Evolutionary conservation across 2,888 invertebrate genomes (phyloP).

Genomic region (Napeogenes inachia): DNA sequence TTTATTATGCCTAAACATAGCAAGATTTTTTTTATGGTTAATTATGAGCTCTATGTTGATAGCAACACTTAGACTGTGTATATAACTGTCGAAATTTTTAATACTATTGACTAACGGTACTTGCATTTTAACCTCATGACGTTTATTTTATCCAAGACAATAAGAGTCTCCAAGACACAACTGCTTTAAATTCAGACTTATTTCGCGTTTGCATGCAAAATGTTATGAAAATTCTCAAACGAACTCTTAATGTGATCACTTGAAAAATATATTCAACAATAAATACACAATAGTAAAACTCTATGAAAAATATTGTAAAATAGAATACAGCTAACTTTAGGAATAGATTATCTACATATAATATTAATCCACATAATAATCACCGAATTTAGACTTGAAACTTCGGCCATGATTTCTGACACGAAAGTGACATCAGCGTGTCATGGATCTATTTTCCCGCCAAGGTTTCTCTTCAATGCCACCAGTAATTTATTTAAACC

Average conservation of each 20-base stretch:
- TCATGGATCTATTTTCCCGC: slow-evolving; percentile 33
- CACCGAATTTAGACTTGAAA: neutral
- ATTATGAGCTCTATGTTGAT: too few relatives aligned
- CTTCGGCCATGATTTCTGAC: slow-evolving; percentile 38
- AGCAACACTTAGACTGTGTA: too few relatives aligned
- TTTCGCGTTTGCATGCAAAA: slow-evolving; percentile 10
- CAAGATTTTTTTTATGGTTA: too few relatives aligned
- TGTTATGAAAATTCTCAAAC: neutral
- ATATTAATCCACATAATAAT: too few relatives aligned
- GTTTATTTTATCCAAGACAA: neutral
- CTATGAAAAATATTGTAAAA: too few relatives aligned
- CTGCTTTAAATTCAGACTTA: slow-evolving; percentile 8
- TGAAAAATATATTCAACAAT: too few relatives aligned
- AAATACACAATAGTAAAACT: too few relatives aligned
- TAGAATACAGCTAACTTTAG: too few relatives aligned
- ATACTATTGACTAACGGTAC: neutral
- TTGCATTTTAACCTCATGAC: neutral
- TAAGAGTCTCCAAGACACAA: slow-evolving; percentile 6
- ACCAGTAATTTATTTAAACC: slow-evolving; percentile 32
- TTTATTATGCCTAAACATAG: too few relatives aligned
- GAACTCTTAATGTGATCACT: too few relatives aligned
- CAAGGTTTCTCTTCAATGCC: slow-evolving; percentile 33
- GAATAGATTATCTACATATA: too few relatives aligned
- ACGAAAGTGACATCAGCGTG: slow-evolving; percentile 36
- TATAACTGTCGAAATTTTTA: neutral